These are phyloP conservation scores for Hozukius guyotensis DNA, from an alignment of 2,797 vertebrate genomes.

Conservation along the genomic window DNA sequence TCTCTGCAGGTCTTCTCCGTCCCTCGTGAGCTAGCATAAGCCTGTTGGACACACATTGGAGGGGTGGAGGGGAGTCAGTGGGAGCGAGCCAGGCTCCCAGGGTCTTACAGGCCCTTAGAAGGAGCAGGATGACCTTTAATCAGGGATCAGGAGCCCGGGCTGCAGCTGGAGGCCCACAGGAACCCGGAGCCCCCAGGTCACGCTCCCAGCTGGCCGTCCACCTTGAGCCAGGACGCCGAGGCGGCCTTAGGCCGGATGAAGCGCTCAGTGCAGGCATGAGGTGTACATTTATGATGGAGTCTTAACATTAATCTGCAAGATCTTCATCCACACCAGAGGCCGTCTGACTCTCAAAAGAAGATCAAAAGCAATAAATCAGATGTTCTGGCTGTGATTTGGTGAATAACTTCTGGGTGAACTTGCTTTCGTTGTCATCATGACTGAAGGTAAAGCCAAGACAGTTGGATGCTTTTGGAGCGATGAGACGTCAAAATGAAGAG, in stretches of 20 bases:
- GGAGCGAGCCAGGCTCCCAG: conserved; percentile 67
- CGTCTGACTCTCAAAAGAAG: background rate
- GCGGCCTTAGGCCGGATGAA: conserved; percentile 60
- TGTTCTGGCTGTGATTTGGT: background rate
- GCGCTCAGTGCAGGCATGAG: conserved; percentile 71
- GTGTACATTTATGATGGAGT: conserved; percentile 61
- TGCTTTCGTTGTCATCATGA: background rate
- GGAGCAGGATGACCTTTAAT: conserved; percentile 84
- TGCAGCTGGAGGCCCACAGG: conserved; percentile 76
- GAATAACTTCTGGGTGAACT: conserved; percentile 11
- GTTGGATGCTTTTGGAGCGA: background rate
- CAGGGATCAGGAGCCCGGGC: conserved; percentile 78
- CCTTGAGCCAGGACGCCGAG: conserved; percentile 35
- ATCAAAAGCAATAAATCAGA: conserved; percentile 11
- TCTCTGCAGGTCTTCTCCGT: conserved; percentile 76
- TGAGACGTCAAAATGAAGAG: conserved; percentile 8
- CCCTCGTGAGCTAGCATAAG: conserved; percentile 81
- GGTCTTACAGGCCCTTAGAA: conserved; percentile 82
- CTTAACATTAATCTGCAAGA: conserved; percentile 40
- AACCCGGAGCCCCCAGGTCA: conserved; percentile 65
- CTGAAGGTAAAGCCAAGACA: background rate
- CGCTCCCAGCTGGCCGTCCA: conserved; percentile 58
- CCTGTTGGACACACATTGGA: conserved; percentile 87
- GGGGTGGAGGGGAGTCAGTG: conserved; percentile 64
- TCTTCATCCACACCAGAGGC: conserved; percentile 37